phyloP scores from a whole-genome alignment of 2,113 vertebrate species.

The Sinocyclocheilus grahami region DNA sequence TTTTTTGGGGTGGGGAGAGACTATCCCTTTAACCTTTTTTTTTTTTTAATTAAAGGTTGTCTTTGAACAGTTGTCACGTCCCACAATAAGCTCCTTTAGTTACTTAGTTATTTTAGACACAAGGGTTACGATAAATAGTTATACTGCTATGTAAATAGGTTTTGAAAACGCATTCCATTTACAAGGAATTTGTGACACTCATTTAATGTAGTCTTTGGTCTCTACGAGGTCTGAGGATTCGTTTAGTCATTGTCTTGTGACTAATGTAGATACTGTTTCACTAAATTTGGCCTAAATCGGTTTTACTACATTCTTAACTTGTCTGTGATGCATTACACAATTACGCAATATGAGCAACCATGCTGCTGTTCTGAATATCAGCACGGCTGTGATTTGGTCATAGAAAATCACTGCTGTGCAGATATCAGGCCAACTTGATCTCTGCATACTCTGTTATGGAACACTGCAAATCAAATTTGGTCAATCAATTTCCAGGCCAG shows the following conservation, averaged over 20 bases:
- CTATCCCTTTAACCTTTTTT: too few relatives aligned
- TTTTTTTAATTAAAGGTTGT: background rate
- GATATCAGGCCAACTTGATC: background rate
- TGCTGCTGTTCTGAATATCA: background rate
- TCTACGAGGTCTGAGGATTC: slow-evolving; percentile 30
- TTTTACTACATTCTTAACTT: slow-evolving; percentile 17
- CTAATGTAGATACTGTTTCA: slow-evolving; percentile 31
- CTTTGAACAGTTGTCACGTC: background rate
- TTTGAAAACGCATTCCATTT: slow-evolving; percentile 32
- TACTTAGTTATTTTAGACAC: background rate
- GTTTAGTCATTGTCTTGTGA: slow-evolving; percentile 2
- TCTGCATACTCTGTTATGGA: background rate
- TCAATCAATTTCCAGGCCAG: background rate
- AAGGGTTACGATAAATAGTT: background rate
- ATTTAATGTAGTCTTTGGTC: slow-evolving; percentile 39
- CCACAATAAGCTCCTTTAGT: slow-evolving; percentile 25
- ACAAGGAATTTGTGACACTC: slow-evolving; percentile 37
- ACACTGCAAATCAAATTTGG: background rate
- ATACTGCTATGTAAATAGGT: slow-evolving; percentile 42
- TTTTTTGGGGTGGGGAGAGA: too few relatives aligned
- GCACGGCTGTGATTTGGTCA: too few relatives aligned
- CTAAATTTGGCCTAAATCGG: background rate
- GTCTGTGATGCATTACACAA: slow-evolving; percentile 1
- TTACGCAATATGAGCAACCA: background rate
- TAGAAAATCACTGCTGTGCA: background rate